phyloP scores from a whole-genome alignment of 2,888 invertebrate species.

The Allophyes oxyacanthae region DNA sequence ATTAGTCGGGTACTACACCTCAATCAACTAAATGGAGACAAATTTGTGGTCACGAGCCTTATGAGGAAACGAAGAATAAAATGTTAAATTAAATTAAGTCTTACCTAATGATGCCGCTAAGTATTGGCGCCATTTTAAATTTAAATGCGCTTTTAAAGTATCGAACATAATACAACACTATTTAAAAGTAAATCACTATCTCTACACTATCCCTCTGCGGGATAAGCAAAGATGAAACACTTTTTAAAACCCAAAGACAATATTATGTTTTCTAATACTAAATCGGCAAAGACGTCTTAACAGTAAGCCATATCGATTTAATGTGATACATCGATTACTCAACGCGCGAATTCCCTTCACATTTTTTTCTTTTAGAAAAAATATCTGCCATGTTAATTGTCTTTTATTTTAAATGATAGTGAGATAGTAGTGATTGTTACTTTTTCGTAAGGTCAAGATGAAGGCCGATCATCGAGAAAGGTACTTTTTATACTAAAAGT shows the following conservation, averaged over 20 bases:
- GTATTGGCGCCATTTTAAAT: constrained; percentile 85
- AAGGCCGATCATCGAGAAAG: constrained; percentile 32
- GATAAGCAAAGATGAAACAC: constrained; percentile 32
- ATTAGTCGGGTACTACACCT: no score
- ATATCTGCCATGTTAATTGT: constrained; percentile 50
- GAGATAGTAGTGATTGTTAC: constrained; percentile 34
- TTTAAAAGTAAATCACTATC: constrained; percentile 21
- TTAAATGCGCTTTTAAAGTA: constrained; percentile 67
- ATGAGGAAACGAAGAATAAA: no score
- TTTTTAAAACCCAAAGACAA: constrained; percentile 26
- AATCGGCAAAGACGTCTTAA: constrained; percentile 64
- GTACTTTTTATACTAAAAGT: no score
- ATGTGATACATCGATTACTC: constrained; percentile 58
- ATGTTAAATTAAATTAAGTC: constrained; percentile 17
- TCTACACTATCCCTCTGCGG: constrained; percentile 41
- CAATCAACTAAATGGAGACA: no score
- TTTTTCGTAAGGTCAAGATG: constrained; percentile 50
- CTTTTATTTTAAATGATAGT: constrained; percentile 50
- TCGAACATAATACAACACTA: constrained; percentile 69
- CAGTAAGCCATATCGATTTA: constrained; percentile 67
- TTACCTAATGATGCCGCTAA: constrained; percentile 84
- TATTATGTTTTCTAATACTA: constrained; percentile 21
- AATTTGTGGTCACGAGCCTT: no score
- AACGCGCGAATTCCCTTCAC: constrained; percentile 71
- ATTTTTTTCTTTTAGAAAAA: constrained; percentile 61